These are phyloP conservation scores for Amniataba percoides DNA, from an alignment of 2,797 vertebrate species.

Conservation along the genomic window DNA sequence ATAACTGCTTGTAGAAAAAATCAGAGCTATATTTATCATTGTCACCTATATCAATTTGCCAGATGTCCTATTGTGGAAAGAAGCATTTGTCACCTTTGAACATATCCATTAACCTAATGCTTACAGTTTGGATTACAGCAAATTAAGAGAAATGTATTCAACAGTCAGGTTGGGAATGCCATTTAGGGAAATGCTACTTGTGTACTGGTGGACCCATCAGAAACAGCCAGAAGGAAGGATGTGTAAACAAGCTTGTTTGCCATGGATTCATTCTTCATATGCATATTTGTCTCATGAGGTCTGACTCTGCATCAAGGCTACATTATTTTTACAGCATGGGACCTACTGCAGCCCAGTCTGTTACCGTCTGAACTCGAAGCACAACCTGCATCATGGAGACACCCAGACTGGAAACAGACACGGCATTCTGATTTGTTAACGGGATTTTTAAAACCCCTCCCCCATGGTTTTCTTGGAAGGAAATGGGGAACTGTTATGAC, in stretches of 20 bases:
- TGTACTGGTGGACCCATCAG: slow-evolving; percentile 47
- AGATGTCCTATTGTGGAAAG: background rate
- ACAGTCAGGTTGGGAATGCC: slow-evolving; percentile 38
- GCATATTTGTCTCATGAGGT: slow-evolving; percentile 75
- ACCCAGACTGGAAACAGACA: slow-evolving; percentile 32
- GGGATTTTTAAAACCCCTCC: slow-evolving; percentile 9
- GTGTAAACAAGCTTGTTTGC: slow-evolving; percentile 59
- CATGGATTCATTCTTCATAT: slow-evolving; percentile 57
- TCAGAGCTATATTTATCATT: background rate
- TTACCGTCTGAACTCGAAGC: slow-evolving; percentile 32
- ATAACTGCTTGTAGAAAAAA: slow-evolving; percentile 4
- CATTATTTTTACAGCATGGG: slow-evolving; percentile 61
- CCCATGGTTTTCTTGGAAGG: background rate
- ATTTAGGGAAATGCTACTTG: slow-evolving; percentile 70
- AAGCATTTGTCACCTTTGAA: background rate
- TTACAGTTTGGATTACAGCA: slow-evolving; percentile 25
- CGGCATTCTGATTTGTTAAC: slow-evolving; percentile 20
- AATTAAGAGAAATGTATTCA: slow-evolving; percentile 25
- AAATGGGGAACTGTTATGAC: background rate
- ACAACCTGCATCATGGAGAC: slow-evolving; percentile 29
- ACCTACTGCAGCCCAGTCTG: slow-evolving; percentile 44
- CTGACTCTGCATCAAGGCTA: slow-evolving; percentile 70
- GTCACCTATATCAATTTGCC: background rate
- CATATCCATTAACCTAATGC: background rate
- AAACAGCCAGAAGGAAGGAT: slow-evolving; percentile 47